Conservation (phyloP, 2,888 invertebrate species). For the Trypoxylon attenuatum region DNA sequence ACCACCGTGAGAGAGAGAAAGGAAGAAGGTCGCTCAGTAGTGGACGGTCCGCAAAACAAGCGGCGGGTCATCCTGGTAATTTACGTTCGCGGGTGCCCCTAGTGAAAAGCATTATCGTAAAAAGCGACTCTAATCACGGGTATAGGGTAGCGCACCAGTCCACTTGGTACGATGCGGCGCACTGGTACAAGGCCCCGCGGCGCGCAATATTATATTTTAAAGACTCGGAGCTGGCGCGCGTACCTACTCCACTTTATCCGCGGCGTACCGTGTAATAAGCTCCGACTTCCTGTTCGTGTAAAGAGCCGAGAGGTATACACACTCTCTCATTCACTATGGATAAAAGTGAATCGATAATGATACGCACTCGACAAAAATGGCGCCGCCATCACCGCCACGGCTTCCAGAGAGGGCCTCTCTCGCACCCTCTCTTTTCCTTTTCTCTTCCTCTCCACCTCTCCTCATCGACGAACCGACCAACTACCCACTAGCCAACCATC, state of each 20-base stretch:
- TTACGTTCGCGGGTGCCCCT: slow-evolving; percentile 29
- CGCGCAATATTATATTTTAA: slow-evolving; percentile 46
- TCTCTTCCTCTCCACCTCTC: not conserved
- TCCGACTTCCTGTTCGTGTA: slow-evolving; percentile 55
- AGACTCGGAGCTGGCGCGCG: slow-evolving; percentile 28
- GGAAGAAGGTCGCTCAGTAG: slow-evolving; percentile 38
- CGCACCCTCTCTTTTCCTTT: slow-evolving; percentile 7
- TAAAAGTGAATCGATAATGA: slow-evolving; percentile 68
- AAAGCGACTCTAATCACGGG: slow-evolving; percentile 52
- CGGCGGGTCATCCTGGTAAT: slow-evolving; percentile 44
- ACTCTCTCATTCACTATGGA: slow-evolving; percentile 50
- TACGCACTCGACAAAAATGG: slow-evolving; percentile 68
- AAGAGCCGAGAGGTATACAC: slow-evolving; percentile 37
- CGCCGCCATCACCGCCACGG: slow-evolving; percentile 41
- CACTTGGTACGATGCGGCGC: slow-evolving; percentile 25
- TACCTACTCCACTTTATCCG: slow-evolving; percentile 48
- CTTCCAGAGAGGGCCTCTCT: slow-evolving; percentile 21
- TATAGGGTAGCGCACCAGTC: slow-evolving; percentile 21
- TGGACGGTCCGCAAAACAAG: slow-evolving; percentile 43
- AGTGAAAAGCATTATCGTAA: slow-evolving; percentile 49
- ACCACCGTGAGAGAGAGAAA: slow-evolving; percentile 3
- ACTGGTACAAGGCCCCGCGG: slow-evolving; percentile 14
- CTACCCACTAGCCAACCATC: too few relatives aligned
- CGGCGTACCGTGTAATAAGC: slow-evolving; percentile 52
- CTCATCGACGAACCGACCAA: too few relatives aligned